A percentile compares a stretch with the other conserved stretches of the same genome.
phyloP scores from a whole-genome alignment of 2,888 invertebrate species.

The Iselma pallidipennis region DNA sequence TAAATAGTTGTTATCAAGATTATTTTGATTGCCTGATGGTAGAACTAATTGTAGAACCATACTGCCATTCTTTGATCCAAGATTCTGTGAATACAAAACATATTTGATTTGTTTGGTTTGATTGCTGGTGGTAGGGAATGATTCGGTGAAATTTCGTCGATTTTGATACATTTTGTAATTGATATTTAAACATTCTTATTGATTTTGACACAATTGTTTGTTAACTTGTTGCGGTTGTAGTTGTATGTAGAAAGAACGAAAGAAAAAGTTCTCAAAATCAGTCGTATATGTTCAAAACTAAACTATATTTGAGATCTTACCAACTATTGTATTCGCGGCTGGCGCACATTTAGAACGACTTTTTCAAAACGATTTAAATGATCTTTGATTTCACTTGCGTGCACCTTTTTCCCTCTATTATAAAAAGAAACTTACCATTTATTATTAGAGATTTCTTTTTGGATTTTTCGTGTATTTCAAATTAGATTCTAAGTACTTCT shows the following conservation, averaged over 20 bases:
- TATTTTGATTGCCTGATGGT: constrained; percentile 37
- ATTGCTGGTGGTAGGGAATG: too few species aligned
- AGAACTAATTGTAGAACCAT: constrained; percentile 54
- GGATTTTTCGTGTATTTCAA: too few species aligned
- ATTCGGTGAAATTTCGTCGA: too few species aligned
- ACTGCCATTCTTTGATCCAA: constrained; percentile 42
- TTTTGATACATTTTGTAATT: constrained; percentile 14
- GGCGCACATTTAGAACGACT: constrained; percentile 13
- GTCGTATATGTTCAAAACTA: too few species aligned
- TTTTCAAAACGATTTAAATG: constrained; percentile 13
- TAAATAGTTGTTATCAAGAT: constrained; percentile 29
- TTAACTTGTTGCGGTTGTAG: constrained; percentile 9
- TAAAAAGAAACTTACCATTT: too few species aligned
- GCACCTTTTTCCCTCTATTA: too few species aligned
- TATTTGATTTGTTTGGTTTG: constrained; percentile 10
- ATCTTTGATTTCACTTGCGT: constrained; percentile 16
- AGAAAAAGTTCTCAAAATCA: too few species aligned
- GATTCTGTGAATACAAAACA: constrained; percentile 26
- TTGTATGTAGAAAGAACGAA: constrained; percentile 1
- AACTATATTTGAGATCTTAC: too few species aligned
- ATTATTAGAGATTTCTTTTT: too few species aligned
- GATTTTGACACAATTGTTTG: too few species aligned
- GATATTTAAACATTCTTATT: neutral
- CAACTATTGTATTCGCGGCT: constrained; percentile 12
- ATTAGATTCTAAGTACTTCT: too few species aligned